Conservation (phyloP, 2,113 vertebrate species). For the Choloepus hoffmanni region DNA sequence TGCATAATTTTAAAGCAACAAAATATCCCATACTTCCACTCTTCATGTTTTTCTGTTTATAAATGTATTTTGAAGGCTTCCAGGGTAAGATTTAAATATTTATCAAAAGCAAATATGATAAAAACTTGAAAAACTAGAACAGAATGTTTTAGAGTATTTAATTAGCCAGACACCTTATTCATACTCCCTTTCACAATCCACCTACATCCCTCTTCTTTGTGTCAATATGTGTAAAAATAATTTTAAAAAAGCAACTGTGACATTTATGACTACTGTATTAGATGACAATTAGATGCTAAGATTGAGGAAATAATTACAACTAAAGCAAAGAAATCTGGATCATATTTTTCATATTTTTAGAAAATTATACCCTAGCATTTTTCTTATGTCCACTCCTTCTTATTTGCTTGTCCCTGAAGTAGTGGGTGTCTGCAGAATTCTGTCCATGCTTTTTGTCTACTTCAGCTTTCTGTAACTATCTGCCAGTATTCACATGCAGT, state of each 20-base stretch:
- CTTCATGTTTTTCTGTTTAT: not conserved
- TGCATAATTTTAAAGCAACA: not conserved
- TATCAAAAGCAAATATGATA: not conserved
- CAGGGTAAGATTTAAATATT: constrained; percentile 12
- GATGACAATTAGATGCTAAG: not conserved
- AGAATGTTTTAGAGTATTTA: not conserved
- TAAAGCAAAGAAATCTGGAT: not conserved
- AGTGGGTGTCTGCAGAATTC: not conserved
- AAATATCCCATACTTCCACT: not conserved
- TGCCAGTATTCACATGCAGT: not conserved
- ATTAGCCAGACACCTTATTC: not conserved
- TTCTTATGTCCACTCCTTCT: not conserved
- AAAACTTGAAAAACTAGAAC: not conserved
- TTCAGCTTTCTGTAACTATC: not conserved
- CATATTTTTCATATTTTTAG: not conserved
- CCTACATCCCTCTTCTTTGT: not conserved
- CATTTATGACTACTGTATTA: not conserved
- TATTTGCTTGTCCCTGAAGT: not conserved
- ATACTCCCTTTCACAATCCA: not conserved
- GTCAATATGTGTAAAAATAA: not conserved
- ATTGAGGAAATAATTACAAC: not conserved
- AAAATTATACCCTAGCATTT: not conserved
- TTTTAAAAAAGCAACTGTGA: not conserved
- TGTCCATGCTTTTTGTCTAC: not conserved
- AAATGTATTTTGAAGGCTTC: not conserved